These are phyloP conservation scores for Amitus sp. DNA, from an alignment of 2,888 invertebrate genomes.

Conservation along the genomic window DNA sequence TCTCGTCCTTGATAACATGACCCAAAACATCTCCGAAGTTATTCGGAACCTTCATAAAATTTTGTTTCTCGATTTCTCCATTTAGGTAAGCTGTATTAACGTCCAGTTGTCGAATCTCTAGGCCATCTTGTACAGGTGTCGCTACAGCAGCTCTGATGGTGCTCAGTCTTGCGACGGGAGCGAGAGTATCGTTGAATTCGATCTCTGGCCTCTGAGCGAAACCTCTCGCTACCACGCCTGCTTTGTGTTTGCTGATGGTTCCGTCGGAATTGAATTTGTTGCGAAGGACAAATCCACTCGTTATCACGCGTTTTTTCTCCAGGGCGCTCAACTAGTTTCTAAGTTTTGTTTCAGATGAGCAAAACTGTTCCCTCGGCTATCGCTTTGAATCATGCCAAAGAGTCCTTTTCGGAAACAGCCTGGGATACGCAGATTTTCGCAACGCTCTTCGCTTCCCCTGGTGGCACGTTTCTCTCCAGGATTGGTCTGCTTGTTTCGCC, in stretches of 20 bases:
- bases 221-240: slow-evolving; percentile 24
- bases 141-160: slow-evolving; percentile 33
- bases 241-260: slow-evolving; percentile 10
- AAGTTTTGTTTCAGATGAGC: slow-evolving; percentile 25
- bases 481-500: too few relatives aligned
- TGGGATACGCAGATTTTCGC: too few relatives aligned
- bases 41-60: too few relatives aligned
- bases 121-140: slow-evolving; percentile 21
- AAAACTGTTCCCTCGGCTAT: slow-evolving; percentile 6
- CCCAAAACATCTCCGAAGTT: too few relatives aligned
- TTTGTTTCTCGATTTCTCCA: slow-evolving; percentile 33
- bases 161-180: slow-evolving; percentile 34
- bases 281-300: slow-evolving; percentile 15
- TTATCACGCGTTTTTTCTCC: slow-evolving; percentile 17
- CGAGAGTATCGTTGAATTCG: slow-evolving; percentile 38
- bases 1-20: too few relatives aligned
- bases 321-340: slow-evolving; percentile 15
- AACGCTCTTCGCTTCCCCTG: too few relatives aligned
- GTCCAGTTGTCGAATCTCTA: slow-evolving; percentile 42
- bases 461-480: too few relatives aligned
- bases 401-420: background rate
- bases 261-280: slow-evolving; percentile 19
- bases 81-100: slow-evolving; percentile 44
- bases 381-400: slow-evolving; percentile 13
- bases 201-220: slow-evolving; percentile 25